Evolutionary conservation across 2,113 vertebrate species (phyloP), one percentile per base, ranked within the genome.

Genomic region (Sinocyclocheilus rhinocerous): DNA sequence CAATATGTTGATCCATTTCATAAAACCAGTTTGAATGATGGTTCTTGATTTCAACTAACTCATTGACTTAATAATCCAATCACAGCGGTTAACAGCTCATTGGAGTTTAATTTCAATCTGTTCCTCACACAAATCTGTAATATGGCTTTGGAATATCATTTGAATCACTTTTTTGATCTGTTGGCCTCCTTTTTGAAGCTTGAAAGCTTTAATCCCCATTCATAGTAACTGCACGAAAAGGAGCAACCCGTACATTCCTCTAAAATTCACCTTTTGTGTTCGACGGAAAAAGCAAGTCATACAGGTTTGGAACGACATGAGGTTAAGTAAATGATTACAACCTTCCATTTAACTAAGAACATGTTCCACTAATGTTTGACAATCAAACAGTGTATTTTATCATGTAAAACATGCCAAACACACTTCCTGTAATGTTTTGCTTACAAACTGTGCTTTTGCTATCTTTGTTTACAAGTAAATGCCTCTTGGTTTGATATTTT

Each of bases 381-480:
- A 45, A 11, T 10, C 8, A 10, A 45, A 9, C 42, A 10, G 42
- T 36, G 29, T 4, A 20, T 36, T 69, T 36, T 36, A 36, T 69
- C 6, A 36, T 69, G 18, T 0, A 70, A 48, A 48, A 12, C 45
- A 48, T 48, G 45, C 45, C 45, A 0, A 8, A 52, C 6, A 29
- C 26, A 20, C 18, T 52, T 10, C 18, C 8, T 55, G 24, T 16
- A 16, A 16, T 52, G 42, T 76, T 76, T 29, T 50, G 24, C 75
- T 55, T 52, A 11, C 75, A 76, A 52, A 9, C n/a, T 26, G 75
- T 75, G 39, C 72, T 48, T 76, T 18, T 39, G 55, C 77, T 61
- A 13, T 39, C 77, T 36, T 36, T 79, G 77, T 79, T 57, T 79
- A 79, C 29, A 79, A 79, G 77, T 39, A 79, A 36, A n/a, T 55